Evolutionary conservation across 2,113 vertebrate genomes (phyloP).

Genomic region (Phoenicopterus ruber): DNA sequence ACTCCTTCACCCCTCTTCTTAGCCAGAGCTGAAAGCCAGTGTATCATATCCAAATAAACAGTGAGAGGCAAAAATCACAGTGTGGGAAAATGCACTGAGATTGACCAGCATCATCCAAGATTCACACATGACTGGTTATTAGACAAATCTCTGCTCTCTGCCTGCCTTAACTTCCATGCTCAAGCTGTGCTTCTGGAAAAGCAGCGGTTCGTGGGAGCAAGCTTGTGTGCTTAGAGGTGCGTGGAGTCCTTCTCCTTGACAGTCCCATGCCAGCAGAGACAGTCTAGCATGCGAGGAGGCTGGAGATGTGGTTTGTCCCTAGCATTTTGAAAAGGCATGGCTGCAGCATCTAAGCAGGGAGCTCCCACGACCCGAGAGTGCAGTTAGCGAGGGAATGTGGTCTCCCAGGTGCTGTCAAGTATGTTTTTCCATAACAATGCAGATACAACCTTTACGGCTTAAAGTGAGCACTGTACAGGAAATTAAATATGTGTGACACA

Average conservation of each 20-base stretch:
- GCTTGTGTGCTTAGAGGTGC: background rate
- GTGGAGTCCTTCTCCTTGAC: background rate
- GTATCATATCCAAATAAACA: background rate
- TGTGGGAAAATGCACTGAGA: background rate
- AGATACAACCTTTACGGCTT: slow-evolving; percentile 7
- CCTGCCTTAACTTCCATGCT: background rate
- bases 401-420: background rate
- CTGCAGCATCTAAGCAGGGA: background rate
- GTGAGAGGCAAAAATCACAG: background rate
- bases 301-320: background rate
- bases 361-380: background rate
- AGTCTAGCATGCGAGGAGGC: background rate
- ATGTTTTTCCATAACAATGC: background rate
- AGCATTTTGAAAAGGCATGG: background rate
- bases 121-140: background rate
- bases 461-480: background rate
- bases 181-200: background rate
- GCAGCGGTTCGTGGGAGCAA: background rate
- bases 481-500: slow-evolving; percentile 53
- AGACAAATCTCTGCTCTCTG: background rate
- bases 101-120: background rate
- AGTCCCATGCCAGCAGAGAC: background rate
- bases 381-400: background rate
- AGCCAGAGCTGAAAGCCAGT: background rate
- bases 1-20: background rate